Evolutionary conservation across 2,888 invertebrate genomes (phyloP), one percentile per base, ranked within the genome.

Genomic region (Tortricodes alternella): DNA sequence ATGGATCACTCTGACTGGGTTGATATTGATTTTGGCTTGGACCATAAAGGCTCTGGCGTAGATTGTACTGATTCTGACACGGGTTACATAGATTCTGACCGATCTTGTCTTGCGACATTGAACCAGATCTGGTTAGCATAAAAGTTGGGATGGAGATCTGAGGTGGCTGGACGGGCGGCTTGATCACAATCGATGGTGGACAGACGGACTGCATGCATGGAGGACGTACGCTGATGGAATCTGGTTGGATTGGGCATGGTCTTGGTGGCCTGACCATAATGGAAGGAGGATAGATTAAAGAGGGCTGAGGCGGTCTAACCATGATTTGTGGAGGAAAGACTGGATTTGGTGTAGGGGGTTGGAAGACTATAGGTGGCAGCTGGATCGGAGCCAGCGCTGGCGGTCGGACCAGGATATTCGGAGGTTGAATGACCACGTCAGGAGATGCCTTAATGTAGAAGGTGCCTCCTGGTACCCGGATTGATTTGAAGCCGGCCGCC

Each of bases 351-450:
- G 60, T 58, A 0, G 83, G 84, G 11, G 82, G 80, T 4, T 64
- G 65, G 0, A 87, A 74, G 1, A 66, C 59, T 3, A 86, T 72
- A 0, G 81, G 65, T 0, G 78, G 69, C 0, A 83, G 83, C 1
- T 70, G 70, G 1, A 87, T 76, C 0, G 68, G 61, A 0, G 62
- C 55, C 0, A 75, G 66, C 0, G 74, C 76, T 0, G 78, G 74
- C 0, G 78, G 84, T 3, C 71, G 67, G 21, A 86, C 76, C 2
- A 84, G 62, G 62, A 88, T 82, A 0, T 87, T 67, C 0, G 88
- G 84, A 0, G 85, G 85, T 35, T 84, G 85, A 59, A 88, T 80
- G 51, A 81, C 55, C 0, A 83, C 72, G 61, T 83, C 83, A 1
- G 87, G 85, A 21, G 76, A 72, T 0, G 72, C 67, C 6, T 67